Conservation (phyloP, 2,888 invertebrate genomes). For the Ochropleura leucogaster region DNA sequence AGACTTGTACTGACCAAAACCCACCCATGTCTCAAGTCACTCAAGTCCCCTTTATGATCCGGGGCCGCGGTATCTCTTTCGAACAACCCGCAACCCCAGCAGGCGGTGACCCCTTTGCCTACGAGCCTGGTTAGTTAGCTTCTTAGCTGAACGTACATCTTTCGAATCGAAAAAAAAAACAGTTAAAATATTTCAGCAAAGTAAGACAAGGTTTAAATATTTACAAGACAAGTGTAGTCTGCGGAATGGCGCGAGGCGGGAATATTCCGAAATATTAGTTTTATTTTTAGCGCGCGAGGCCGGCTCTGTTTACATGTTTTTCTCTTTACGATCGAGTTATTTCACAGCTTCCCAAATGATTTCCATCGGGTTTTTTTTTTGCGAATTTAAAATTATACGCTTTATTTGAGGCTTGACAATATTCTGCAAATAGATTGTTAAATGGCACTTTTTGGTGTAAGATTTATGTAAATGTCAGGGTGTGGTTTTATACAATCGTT, state of each 20-base stretch:
- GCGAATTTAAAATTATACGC: conserved; percentile 7
- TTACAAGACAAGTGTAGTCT: conserved; percentile 74
- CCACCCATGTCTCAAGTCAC: too few relatives aligned
- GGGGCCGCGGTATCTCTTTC: too few relatives aligned
- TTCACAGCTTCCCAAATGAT: conserved; percentile 67
- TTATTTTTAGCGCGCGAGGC: conserved; percentile 86
- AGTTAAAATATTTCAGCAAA: conserved; percentile 19
- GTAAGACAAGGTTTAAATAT: conserved; percentile 70
- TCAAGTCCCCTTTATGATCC: too few relatives aligned
- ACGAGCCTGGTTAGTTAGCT: too few relatives aligned
- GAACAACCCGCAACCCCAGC: too few relatives aligned
- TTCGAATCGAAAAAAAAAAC: conserved; percentile 4
- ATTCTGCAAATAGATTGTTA: conserved; percentile 7
- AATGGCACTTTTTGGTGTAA: neutral
- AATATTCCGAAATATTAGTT: conserved; percentile 83
- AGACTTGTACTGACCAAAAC: too few relatives aligned
- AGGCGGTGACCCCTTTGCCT: too few relatives aligned
- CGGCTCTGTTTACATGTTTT: conserved; percentile 87
- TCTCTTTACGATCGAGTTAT: conserved; percentile 80
- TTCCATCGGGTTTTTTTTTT: conserved; percentile 42
- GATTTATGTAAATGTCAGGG: neutral
- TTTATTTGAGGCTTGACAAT: conserved; percentile 27
- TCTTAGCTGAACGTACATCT: neutral
- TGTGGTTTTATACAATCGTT: neutral
- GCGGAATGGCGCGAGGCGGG: conserved; percentile 71